Conservation (phyloP, 2,113 vertebrate genomes). For the Oceanodroma tethys region DNA sequence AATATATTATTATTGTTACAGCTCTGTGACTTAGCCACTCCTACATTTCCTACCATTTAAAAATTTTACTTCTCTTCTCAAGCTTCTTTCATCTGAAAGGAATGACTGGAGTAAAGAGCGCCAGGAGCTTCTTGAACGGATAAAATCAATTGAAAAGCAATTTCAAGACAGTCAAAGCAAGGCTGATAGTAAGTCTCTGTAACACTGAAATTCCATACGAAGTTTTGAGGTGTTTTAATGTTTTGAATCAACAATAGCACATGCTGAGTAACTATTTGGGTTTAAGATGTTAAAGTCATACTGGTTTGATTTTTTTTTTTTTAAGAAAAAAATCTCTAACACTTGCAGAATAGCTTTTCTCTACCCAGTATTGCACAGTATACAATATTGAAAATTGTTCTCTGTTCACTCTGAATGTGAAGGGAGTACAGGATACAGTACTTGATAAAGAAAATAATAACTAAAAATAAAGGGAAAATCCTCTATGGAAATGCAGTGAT, state of each 20-base stretch:
- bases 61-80: neutral
- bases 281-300: neutral
- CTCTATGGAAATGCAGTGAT: neutral
- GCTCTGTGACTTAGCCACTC: neutral
- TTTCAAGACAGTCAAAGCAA: constrained; percentile 73
- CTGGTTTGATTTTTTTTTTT: neutral
- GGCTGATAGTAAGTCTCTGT: constrained; percentile 74
- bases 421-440: neutral
- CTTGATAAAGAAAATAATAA: neutral
- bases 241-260: neutral
- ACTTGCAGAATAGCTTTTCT: neutral
- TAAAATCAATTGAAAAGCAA: constrained; percentile 77
- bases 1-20: neutral
- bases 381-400: neutral
- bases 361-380: neutral
- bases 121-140: constrained; percentile 72
- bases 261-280: neutral
- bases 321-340: neutral
- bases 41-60: neutral
- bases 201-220: neutral
- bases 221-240: neutral
- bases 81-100: constrained; percentile 87
- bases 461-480: neutral
- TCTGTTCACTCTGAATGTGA: neutral
- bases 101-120: constrained; percentile 75